These are phyloP conservation scores for Mycetomoellerius zeteki DNA, from an alignment of 1,140 invertebrate genomes.

Conservation along the genomic window DNA sequence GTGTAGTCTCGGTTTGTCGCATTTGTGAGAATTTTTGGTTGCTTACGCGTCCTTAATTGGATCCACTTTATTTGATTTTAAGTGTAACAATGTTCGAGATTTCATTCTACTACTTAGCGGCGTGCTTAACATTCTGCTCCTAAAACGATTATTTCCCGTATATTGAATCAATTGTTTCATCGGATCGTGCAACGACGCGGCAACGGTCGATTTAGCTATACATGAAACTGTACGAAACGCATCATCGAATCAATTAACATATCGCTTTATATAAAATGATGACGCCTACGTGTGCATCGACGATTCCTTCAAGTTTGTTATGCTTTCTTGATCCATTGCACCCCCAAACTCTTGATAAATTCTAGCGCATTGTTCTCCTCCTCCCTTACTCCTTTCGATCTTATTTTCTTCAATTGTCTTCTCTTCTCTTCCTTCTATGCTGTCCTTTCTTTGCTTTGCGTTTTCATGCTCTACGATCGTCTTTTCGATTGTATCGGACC, in stretches of 20 bases:
- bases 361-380: neutral
- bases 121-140: neutral
- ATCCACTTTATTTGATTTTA: slow-evolving; percentile 62
- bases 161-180: slow-evolving; percentile 4
- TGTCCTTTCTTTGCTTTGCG: neutral
- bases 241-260: neutral
- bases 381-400: slow-evolving; percentile 30
- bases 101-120: neutral
- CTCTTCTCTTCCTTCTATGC: neutral
- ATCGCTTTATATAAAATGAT: neutral
- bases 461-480: too few species aligned
- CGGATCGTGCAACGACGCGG: neutral
- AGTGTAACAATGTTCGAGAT: neutral
- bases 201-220: neutral
- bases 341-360: slow-evolving; percentile 11
- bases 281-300: neutral
- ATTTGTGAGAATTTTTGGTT: neutral
- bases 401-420: neutral
- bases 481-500: neutral
- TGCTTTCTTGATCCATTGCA: neutral
- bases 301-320: neutral
- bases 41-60: slow-evolving; percentile 47
- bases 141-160: neutral
- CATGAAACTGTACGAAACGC: neutral
- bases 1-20: neutral